Base-by-base conservation (phyloP, 2,113 vertebrate genomes). In the Ctenodactylus gundi region DNA sequence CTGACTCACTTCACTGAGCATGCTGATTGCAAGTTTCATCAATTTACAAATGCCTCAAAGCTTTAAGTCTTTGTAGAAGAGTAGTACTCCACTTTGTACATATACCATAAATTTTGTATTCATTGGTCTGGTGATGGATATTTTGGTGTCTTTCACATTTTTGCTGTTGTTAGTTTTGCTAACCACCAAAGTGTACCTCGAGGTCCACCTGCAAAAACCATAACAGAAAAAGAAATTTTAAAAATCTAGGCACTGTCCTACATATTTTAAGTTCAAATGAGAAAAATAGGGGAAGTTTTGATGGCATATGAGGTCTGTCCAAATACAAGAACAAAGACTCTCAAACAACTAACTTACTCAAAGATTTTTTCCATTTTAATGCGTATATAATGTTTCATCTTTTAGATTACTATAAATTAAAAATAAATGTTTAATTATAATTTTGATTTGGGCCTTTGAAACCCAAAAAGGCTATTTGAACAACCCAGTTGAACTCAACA, bases 401-500 rank as follows among this genome's bases (percentile, higher is more conserved):
- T 95, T 94, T 93, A 72, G 51, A 67, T 83, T 65, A 80, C 20
- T 91, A 3, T 44, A 75, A 80, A 6, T 88, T 80, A 13, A 78
- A 88, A 90, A 88, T 18, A 92, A 92, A 51, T 81, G 23, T 41
- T 87, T 96, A 76, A 57, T 20, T 70, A 58, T 81, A 34, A 46
- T 91, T 96, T 90, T 75, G 20, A 67, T n/a, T 90, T 88, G 41
- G 27, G 7, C 18, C 80, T 95, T 86, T 84, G 20, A 89, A 87
- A 21, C 51, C 62, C 86, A 44, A 15, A 65, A 86, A 85, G 18
- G 17, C 8, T 87, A 21, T 94, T 87, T 77, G 44, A 87, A 85
- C 72, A 55, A 36, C 29, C 64, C 34, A 93, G 57, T 6, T 80
- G 49, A 60, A 68, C 70, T 57, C 62, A 62, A 75, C 4, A 73